Percentiles rank a stretch among this genome's conserved stretches.
Conservation (phyloP, 2,888 invertebrate genomes). For the Drosophila monieri region DNA sequence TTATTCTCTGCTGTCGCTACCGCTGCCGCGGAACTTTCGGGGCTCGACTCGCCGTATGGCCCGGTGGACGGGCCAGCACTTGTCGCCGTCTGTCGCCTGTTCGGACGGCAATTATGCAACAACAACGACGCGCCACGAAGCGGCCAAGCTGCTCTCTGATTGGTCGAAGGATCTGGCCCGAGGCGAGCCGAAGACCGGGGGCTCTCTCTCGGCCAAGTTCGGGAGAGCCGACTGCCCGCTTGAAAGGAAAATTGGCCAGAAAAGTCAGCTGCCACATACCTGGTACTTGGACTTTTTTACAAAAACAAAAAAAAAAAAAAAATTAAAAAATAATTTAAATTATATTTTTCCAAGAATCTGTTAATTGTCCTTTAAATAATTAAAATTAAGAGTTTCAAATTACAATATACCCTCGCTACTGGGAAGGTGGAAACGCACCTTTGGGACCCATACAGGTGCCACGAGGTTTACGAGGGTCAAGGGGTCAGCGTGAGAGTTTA, state of each 20-base stretch:
- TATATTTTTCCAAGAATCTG: too few relatives aligned
- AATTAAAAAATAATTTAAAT: neutral
- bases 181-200: conserved; percentile 24
- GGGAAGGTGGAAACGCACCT: neutral
- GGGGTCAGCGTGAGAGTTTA: conserved; percentile 11
- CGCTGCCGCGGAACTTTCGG: neutral
- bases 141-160: conserved; percentile 52
- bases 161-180: conserved; percentile 58
- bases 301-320: neutral
- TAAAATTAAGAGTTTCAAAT: neutral
- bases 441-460: neutral
- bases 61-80: conserved; percentile 26
- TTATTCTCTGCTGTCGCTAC: too few relatives aligned
- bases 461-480: neutral
- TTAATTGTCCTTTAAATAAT: neutral
- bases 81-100: conserved; percentile 41
- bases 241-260: conserved; percentile 15
- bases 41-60: conserved; percentile 6
- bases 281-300: neutral
- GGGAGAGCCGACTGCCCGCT: neutral
- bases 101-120: conserved; percentile 63
- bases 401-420: too few relatives aligned
- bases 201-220: conserved; percentile 28
- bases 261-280: conserved; percentile 9
- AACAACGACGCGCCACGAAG: conserved; percentile 46